Evolutionary conservation across 1,140 invertebrate species (phyloP), one percentile per base, ranked within the genome.

Genomic region (Polyergus mexicanus): DNA sequence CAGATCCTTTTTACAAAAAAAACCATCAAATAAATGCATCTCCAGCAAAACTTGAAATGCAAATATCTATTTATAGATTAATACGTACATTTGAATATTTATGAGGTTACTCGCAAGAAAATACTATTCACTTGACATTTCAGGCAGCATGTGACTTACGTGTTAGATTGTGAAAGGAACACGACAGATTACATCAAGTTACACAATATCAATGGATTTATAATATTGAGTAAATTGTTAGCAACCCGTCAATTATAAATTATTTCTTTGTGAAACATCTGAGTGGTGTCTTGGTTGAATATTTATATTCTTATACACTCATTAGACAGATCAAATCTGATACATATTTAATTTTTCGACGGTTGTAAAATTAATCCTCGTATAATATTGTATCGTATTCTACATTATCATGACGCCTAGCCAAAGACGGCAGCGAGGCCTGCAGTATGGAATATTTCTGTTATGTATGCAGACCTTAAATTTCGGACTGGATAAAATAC

Each of bases 181-280:
- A 92, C 1, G 90, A 94, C 47, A 95, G 94, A 72, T 81, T 92
- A 51, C 47, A 19, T 51, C 47, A 51, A 51, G 2, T 51, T 19
- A 7, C 94, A 95, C 19, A 89, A 95, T 76, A 92, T 96, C 5
- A 93, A 95, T 32, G 96, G 96, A 51, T 93, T 97, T n/a, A 93
- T 94, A 56, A 95, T 97, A 0, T 96, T 96, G 2, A 95, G 95
- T 19, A 96, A 95, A 92, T 95, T 97, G n/a, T 91, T 97, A 3
- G 97, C 97, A 84, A 97, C 89, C 51, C 97, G 0, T 88, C 97
- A 11, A 96, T 96, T 1, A 96, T 96, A 54, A 95, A 96, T 87
- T 94, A 96, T 10, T 97, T 96, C 1, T 96, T 96, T 89, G 91
- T 95, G 75, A 97, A 97, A 68, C 97, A 97, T 92, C 93, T 97